Conservation (phyloP, 2,797 vertebrate genomes). For the Perodicticus potto region DNA sequence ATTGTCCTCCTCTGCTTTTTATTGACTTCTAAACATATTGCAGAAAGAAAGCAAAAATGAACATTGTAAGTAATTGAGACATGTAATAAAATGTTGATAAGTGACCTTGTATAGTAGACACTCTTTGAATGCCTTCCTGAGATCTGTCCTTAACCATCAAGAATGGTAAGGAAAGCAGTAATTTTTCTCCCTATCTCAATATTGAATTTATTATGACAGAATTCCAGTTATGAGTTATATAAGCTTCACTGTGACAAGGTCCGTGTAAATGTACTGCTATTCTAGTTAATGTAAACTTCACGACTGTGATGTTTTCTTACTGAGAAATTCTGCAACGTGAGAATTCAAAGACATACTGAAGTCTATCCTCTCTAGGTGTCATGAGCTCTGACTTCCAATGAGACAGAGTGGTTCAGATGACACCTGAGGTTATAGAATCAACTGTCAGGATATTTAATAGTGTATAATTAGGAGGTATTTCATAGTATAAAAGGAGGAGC, state of each 20-base stretch:
- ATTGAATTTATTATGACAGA: background rate
- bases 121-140: background rate
- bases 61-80: background rate
- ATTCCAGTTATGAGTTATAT: background rate
- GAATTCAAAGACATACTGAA: background rate
- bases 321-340: background rate
- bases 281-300: background rate
- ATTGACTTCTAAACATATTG: background rate
- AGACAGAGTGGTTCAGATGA: background rate
- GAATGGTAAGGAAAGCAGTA: background rate
- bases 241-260: background rate
- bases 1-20: background rate
- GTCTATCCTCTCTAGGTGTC: background rate
- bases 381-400: background rate
- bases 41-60: background rate
- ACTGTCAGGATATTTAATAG: background rate
- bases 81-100: background rate
- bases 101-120: background rate
- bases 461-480: background rate
- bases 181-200: background rate
- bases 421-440: background rate
- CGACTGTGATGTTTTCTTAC: background rate
- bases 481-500: background rate
- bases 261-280: background rate
- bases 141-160: background rate